phyloP scores from a whole-genome alignment of 1,140 invertebrate species.

The Chlorops oryzae region DNA sequence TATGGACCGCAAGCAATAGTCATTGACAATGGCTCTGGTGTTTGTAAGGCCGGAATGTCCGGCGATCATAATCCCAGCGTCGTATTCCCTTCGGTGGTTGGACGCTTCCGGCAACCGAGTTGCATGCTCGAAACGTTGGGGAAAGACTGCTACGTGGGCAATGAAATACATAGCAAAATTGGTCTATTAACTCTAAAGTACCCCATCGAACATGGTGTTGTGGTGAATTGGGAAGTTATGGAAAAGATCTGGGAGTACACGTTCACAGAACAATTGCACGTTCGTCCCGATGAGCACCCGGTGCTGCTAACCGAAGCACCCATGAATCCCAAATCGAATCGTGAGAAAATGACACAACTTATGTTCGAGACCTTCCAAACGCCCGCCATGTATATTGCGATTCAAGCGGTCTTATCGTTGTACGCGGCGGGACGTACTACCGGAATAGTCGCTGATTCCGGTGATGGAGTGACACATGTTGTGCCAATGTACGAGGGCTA shows the following conservation, averaged over 20 bases:
- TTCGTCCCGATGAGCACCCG: conserved; percentile 84
- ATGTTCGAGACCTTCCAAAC: conserved; percentile 70
- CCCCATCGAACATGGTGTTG: conserved; percentile 88
- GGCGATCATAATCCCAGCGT: conserved; percentile 76
- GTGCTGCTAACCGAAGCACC: conserved; percentile 86
- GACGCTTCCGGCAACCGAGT: conserved; percentile 71
- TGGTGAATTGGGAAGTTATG: conserved; percentile 95
- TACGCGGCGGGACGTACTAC: conserved; percentile 85
- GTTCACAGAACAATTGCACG: conserved; percentile 84
- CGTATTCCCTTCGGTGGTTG: conserved; percentile 81
- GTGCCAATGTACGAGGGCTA: conserved; percentile 85
- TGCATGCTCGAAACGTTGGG: conserved; percentile 92
- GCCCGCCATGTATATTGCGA: conserved; percentile 80
- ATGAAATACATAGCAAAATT: conserved; percentile 82
- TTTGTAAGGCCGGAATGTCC: conserved; percentile 86
- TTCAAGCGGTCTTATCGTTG: conserved; percentile 69
- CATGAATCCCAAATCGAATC: conserved; percentile 82
- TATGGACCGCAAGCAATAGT: no score
- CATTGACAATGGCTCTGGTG: conserved; percentile 77
- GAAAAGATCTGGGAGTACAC: conserved; percentile 94
- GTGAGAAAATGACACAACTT: conserved; percentile 69
- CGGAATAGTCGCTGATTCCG: conserved; percentile 80
- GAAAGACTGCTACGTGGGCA: conserved; percentile 74
- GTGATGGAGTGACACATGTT: conserved; percentile 79
- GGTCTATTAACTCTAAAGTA: conserved; percentile 82